Evolutionary conservation across 2,888 invertebrate species (phyloP).

Genomic region (Nephrotoma appendiculata): DNA sequence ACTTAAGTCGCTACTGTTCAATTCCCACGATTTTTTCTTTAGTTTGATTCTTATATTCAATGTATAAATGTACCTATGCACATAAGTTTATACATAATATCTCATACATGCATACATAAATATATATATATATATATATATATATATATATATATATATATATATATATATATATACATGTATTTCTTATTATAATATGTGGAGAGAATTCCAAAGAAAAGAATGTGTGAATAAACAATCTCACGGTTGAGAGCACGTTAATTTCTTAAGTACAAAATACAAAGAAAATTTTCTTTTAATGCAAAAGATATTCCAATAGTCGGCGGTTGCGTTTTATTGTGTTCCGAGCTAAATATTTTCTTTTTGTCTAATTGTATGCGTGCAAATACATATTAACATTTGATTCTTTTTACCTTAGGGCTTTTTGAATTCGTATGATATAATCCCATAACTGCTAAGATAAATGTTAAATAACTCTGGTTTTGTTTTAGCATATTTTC

Average conservation of each 20-base stretch:
- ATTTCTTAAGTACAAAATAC: not conserved
- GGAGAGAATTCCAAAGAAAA: not conserved
- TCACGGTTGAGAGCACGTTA: not conserved
- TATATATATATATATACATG: not conserved
- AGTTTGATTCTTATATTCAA: not conserved
- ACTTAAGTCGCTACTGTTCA: conserved; percentile 8
- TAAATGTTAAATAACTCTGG: too few species aligned
- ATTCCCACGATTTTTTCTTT: conserved; percentile 6
- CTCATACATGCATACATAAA: not conserved
- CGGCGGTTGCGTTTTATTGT: not conserved
- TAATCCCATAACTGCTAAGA: too few species aligned
- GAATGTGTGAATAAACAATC: not conserved
- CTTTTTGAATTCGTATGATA: not conserved
- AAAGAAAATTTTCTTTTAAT: not conserved
- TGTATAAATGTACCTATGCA: not conserved
- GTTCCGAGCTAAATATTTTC: not conserved
- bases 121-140: not conserved
- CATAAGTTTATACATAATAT: not conserved
- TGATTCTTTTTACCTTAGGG: not conserved
- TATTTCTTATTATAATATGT: not conserved
- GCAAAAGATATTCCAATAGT: not conserved
- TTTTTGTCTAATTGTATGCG: not conserved
- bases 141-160: not conserved
- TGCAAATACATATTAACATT: not conserved
- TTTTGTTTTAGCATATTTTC: too few species aligned